Base-by-base conservation (phyloP, 2,113 vertebrate genomes). In the Sphaerodactylus townsendi region DNA sequence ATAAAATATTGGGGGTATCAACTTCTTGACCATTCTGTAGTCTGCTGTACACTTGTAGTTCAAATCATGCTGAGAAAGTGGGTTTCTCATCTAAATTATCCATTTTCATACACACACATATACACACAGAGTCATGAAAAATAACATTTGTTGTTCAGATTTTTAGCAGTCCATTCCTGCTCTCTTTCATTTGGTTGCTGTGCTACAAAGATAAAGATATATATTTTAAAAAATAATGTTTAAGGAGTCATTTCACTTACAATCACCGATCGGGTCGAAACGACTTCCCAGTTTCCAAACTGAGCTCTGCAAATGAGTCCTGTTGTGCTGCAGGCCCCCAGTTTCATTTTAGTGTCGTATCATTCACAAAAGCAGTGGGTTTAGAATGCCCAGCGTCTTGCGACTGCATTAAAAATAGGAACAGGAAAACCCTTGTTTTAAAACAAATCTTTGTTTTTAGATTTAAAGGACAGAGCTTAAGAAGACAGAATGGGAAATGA, bases 351-450 rank as follows among this genome's bases (percentile, higher is more conserved):
- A 3, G 35, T 37, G 86, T 87, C 65, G 21, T 23, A 4, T 6
- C 83, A 68, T 62, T 10, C 11, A 1, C 39, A 10, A 2, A 59
- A 1, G 79, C 83, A 28, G 50, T 0, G 2, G 70, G 37, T 3
- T 82, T 81, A 91, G 82, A 81, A 44, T 11, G 85, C 35, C n/a
- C 2, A 71, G 89, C 81, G 81, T 56, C 68, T 81, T 48, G 1
- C 35, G 81, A 85, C 79, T 19, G 50, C 11, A 1, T 64, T 0
- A 56, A 69, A 73, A 81, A 79, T 65, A 79, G 86, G 73, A 25
- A 44, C 46, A 0, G 15, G 41, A 65, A 37, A 2, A 66, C 30
- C 11, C 9, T 13, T 7, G 11, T 9, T 64, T 23, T 15, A 59
- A 59, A 59, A 59, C 23, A 56, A 56, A 56, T 35, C 48, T 88